A percentile compares a stretch with the other conserved stretches of the same genome.
phyloP scores from a whole-genome alignment of 2,797 vertebrate species.

The Euphonia xanthogaster region DNA sequence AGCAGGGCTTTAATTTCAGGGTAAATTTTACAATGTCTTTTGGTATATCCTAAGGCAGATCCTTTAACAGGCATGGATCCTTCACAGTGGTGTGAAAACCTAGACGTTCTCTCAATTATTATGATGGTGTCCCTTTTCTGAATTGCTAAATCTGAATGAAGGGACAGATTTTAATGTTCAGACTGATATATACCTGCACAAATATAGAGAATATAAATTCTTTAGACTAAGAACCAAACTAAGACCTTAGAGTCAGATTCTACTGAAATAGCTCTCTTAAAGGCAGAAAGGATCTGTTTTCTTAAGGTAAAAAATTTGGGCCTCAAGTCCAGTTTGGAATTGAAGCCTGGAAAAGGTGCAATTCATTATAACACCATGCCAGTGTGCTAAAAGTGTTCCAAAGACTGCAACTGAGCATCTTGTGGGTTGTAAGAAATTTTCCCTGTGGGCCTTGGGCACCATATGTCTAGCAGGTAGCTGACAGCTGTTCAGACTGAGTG shows the following conservation, averaged over 20 bases:
- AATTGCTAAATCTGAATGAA: neutral
- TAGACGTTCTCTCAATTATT: neutral
- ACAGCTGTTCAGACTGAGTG: constrained; percentile 38
- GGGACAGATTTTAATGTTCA: neutral
- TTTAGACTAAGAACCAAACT: neutral
- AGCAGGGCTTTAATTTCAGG: neutral
- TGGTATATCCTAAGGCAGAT: neutral
- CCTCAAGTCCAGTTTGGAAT: neutral
- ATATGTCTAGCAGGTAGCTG: constrained; percentile 62
- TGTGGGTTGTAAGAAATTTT: constrained; percentile 25
- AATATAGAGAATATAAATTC: neutral
- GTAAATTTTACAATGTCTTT: neutral
- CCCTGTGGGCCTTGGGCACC: neutral
- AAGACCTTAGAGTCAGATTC: neutral
- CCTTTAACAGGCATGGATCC: neutral
- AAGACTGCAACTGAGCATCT: neutral
- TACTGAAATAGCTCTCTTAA: neutral
- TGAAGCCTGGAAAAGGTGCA: neutral
- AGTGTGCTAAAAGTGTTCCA: neutral
- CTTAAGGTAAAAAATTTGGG: neutral
- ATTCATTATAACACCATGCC: neutral
- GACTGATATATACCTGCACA: neutral
- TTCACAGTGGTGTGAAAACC: neutral
- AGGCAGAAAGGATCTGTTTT: neutral
- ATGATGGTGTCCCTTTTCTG: neutral